Conservation (phyloP, 2,113 vertebrate genomes). For the Aphyosemion australe region DNA sequence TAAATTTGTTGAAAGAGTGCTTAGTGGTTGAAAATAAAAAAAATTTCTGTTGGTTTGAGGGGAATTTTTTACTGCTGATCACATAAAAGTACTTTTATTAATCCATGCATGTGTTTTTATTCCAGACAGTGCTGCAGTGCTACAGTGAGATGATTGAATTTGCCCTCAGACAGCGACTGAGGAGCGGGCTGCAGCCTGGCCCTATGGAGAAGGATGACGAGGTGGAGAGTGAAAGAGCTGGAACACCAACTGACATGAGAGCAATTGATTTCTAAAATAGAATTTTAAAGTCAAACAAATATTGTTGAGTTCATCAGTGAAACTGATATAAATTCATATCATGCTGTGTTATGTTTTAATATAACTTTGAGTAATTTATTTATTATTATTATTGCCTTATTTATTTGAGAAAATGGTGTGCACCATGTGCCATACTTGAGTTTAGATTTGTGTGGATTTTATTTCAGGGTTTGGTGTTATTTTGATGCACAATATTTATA, state of each 20-base stretch:
- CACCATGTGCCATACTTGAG: conserved; percentile 62
- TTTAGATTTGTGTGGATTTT: conserved; percentile 60
- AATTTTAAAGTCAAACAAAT: conserved; percentile 54
- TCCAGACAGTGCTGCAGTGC: conserved; percentile 77
- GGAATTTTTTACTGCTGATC: background rate
- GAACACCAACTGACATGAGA: conserved; percentile 80
- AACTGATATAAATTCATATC: conserved; percentile 73
- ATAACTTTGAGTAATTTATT: conserved; percentile 27
- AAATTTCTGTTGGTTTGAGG: background rate
- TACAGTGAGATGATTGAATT: conserved; percentile 81
- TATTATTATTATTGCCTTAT: conserved; percentile 65
- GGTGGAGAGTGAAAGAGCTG: conserved; percentile 71
- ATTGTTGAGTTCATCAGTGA: conserved; percentile 64
- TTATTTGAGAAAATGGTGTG: conserved; percentile 56
- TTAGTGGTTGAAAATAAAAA: background rate
- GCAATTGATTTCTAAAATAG: conserved; percentile 78
- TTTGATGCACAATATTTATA: conserved; percentile 68
- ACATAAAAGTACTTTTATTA: background rate
- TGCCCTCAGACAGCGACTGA: conserved; percentile 74
- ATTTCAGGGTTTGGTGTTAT: conserved; percentile 26
- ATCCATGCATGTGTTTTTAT: background rate
- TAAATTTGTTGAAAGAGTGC: background rate
- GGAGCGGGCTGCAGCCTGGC: conserved; percentile 48
- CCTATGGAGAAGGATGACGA: conserved; percentile 64
- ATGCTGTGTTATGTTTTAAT: conserved; percentile 26